Conservation (phyloP, 2,888 invertebrate species). For the Cosmorhoe ocellata region DNA sequence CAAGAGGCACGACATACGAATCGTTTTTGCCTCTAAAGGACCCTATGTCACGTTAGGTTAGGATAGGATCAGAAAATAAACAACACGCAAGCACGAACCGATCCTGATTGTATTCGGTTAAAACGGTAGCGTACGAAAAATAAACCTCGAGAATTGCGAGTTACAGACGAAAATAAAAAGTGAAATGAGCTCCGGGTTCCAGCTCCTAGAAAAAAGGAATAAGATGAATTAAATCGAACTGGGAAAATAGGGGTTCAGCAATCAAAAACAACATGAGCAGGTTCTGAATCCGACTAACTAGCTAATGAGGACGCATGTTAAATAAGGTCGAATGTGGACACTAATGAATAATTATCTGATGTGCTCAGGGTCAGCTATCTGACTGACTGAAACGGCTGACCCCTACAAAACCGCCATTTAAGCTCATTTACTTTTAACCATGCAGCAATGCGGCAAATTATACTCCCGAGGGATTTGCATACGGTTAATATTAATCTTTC, state of each 20-base stretch:
- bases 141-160: constrained; percentile 47
- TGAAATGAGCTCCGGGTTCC: constrained; percentile 44
- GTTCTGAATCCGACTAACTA: constrained; percentile 39
- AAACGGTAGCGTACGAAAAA: constrained; percentile 63
- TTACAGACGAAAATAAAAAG: constrained; percentile 57
- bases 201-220: constrained; percentile 42
- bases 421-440: constrained; percentile 30
- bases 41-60: constrained; percentile 24
- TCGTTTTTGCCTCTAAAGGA: constrained; percentile 30
- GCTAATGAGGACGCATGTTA: constrained; percentile 58
- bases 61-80: constrained; percentile 48
- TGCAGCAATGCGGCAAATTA: constrained; percentile 23
- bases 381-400: constrained; percentile 43
- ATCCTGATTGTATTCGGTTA: constrained; percentile 66
- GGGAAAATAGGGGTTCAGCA: constrained; percentile 42
- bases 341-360: constrained; percentile 56
- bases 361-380: constrained; percentile 36
- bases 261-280: constrained; percentile 39
- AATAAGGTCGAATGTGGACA: constrained; percentile 30
- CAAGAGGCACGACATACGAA: constrained; percentile 28
- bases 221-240: constrained; percentile 44
- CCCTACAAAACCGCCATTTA: constrained; percentile 45
- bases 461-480: constrained; percentile 39
- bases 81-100: constrained; percentile 55
- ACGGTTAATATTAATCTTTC: constrained; percentile 51